Evolutionary conservation across 2,113 vertebrate genomes (phyloP).

Genomic region (Pteropus alecto): DNA sequence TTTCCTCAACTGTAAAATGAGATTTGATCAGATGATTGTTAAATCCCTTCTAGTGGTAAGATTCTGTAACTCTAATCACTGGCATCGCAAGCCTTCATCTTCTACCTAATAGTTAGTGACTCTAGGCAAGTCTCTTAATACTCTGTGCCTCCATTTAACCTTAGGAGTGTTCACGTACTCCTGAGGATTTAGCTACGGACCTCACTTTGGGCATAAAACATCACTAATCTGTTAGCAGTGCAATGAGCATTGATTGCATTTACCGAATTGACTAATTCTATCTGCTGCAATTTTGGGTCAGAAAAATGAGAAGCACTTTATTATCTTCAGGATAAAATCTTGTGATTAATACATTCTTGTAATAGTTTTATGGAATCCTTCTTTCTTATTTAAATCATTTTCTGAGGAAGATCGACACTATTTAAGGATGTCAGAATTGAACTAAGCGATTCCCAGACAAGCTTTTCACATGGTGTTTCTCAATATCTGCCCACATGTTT

Average conservation of each 20-base stretch:
- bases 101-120: background rate
- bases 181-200: background rate
- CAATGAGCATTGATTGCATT: too few relatives aligned
- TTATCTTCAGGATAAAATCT: background rate
- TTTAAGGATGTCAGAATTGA: background rate
- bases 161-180: background rate
- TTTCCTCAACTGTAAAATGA: constrained; percentile 58
- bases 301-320: constrained; percentile 26
- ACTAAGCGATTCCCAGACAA: background rate
- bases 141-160: background rate
- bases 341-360: background rate
- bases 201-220: background rate
- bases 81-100: background rate
- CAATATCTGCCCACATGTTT: background rate
- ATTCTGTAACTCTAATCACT: background rate
- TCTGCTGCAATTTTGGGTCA: background rate
- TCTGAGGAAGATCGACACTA: background rate
- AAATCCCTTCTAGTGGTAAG: constrained; percentile 16
- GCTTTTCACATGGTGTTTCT: background rate
- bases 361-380: background rate
- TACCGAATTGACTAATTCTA: background rate
- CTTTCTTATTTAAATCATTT: background rate
- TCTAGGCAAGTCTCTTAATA: background rate
- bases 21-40: constrained; percentile 22
- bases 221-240: background rate